Evolutionary conservation across 2,113 vertebrate genomes (phyloP).

Genomic region (Synchiropus splendidus): DNA sequence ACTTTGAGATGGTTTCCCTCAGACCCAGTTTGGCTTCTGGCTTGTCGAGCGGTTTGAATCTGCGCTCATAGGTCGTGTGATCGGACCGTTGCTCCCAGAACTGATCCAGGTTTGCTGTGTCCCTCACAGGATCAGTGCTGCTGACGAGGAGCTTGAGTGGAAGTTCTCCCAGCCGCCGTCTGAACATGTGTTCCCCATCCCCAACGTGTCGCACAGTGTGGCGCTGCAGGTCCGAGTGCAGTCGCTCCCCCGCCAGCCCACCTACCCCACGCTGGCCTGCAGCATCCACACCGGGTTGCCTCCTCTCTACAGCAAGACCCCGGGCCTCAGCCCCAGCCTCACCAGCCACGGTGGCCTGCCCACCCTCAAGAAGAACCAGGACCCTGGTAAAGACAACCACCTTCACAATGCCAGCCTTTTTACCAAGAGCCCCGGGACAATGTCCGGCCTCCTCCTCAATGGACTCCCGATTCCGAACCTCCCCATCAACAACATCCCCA

Average conservation of each 20-base stretch:
- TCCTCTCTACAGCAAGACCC: slow-evolving; percentile 53
- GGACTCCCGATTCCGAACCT: slow-evolving; percentile 49
- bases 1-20: no score
- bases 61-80: no score
- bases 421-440: slow-evolving; percentile 62
- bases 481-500: slow-evolving; percentile 55
- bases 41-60: no score
- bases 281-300: slow-evolving; percentile 82
- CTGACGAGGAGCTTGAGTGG: slow-evolving; percentile 87
- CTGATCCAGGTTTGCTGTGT: slow-evolving; percentile 5
- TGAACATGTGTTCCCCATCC: slow-evolving; percentile 92
- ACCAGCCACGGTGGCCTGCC: slow-evolving; percentile 51
- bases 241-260: slow-evolving; percentile 92
- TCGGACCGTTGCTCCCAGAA: no score
- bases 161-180: slow-evolving; percentile 88
- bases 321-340: slow-evolving; percentile 53
- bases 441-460: slow-evolving; percentile 43
- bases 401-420: slow-evolving; percentile 65
- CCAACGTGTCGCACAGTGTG: slow-evolving; percentile 90
- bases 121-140: slow-evolving; percentile 83
- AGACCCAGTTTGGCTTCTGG: no score
- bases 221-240: slow-evolving; percentile 94
- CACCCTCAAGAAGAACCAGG: slow-evolving; percentile 46
- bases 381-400: slow-evolving; percentile 40
- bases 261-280: slow-evolving; percentile 86